Conservation (phyloP, 2,888 invertebrate species). For the Panopea generosa region DNA sequence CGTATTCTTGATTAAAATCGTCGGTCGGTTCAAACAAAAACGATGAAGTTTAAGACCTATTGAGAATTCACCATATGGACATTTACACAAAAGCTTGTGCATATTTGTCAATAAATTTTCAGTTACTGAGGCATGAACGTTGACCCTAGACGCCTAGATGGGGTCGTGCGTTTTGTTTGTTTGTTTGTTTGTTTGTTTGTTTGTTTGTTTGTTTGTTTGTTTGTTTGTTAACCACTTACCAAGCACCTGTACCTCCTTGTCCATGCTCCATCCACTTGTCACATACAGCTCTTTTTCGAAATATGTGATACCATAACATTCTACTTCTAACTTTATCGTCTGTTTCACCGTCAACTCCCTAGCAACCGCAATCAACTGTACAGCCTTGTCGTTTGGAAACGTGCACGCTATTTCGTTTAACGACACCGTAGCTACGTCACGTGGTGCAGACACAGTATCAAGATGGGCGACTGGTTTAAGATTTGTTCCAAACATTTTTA, state of each 20-base stretch:
- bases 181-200: too few species aligned
- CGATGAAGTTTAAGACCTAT: too few species aligned
- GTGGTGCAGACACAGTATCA: slow-evolving; percentile 35
- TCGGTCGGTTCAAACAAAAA: too few species aligned
- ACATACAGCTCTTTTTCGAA: slow-evolving; percentile 22
- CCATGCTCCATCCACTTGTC: slow-evolving; percentile 33
- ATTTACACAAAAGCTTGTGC: too few species aligned
- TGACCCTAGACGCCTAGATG: too few species aligned
- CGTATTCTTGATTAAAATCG: too few species aligned
- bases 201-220: too few species aligned
- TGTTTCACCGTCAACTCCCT: slow-evolving; percentile 18
- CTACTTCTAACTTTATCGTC: slow-evolving; percentile 22
- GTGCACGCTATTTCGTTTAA: slow-evolving; percentile 18
- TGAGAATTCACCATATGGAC: too few species aligned
- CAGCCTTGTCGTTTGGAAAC: slow-evolving; percentile 30
- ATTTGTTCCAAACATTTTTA: slow-evolving; percentile 24
- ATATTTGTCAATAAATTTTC: too few species aligned
- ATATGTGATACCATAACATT: slow-evolving; percentile 34
- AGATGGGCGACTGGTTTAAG: slow-evolving; percentile 13
- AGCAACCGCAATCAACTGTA: slow-evolving; percentile 20
- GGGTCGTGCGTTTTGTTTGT: too few species aligned
- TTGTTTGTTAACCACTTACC: too few species aligned
- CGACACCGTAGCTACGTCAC: slow-evolving; percentile 28
- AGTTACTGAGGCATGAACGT: too few species aligned
- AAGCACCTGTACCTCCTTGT: slow-evolving; percentile 27